phyloP scores from a whole-genome alignment of 2,113 vertebrate species.

The Rhineura floridana region DNA sequence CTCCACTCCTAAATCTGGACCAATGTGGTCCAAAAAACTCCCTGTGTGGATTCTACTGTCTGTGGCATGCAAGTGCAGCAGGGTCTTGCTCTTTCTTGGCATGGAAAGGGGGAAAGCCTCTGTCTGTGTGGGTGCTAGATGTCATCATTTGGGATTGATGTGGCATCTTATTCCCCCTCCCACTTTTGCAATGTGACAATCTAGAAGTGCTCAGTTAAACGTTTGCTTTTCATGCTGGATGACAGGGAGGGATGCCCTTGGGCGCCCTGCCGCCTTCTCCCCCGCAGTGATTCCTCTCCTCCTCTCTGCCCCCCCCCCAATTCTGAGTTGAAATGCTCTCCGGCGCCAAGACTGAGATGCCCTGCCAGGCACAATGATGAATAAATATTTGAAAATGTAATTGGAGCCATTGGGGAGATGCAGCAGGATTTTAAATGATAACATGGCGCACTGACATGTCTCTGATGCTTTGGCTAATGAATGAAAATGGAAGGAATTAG shows the following conservation, averaged over 20 bases:
- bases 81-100: neutral
- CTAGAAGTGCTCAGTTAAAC: neutral
- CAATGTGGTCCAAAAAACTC: neutral
- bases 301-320: neutral
- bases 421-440: slow-evolving; percentile 53
- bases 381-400: slow-evolving; percentile 58
- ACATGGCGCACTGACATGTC: slow-evolving; percentile 43
- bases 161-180: neutral
- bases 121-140: neutral
- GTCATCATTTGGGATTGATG: too few relatives aligned
- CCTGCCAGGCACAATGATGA: slow-evolving; percentile 40
- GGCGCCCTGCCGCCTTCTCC: neutral
- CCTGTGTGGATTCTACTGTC: neutral
- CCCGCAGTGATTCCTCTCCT: neutral
- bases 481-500: slow-evolving; percentile 55
- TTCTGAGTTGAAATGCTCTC: neutral
- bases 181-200: rapidly evolving
- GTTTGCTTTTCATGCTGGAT: neutral
- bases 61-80: neutral
- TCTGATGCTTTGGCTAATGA: slow-evolving; percentile 52
- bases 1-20: too few relatives aligned
- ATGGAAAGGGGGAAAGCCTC: too few relatives aligned
- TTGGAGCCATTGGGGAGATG: slow-evolving; percentile 53
- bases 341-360: neutral
- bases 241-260: neutral